Conservation (phyloP, 2,113 vertebrate species). For the Lethenteron reissneri region DNA sequence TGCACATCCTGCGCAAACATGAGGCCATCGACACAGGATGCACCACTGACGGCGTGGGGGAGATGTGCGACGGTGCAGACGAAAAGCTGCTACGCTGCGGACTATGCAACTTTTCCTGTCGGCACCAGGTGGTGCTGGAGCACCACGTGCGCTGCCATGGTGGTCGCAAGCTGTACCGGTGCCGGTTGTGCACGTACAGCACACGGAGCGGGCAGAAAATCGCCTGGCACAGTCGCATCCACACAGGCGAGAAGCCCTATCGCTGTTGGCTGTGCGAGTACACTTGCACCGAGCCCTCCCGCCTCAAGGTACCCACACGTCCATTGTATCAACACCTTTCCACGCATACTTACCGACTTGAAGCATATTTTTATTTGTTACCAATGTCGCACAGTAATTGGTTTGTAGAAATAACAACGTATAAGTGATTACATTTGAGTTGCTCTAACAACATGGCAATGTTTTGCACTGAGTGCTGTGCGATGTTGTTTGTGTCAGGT, state of each 20-base stretch:
- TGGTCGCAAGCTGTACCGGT: constrained; percentile 62
- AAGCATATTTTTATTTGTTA: too few species aligned
- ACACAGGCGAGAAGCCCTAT: constrained; percentile 90
- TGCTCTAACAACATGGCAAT: too few species aligned
- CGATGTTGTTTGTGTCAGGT: constrained; percentile 26
- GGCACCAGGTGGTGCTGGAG: constrained; percentile 57
- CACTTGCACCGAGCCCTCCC: constrained; percentile 58
- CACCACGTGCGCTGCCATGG: constrained; percentile 73
- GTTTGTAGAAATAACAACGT: too few species aligned
- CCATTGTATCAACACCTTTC: background rate
- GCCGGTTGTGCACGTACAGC: constrained; percentile 58
- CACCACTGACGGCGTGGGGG: background rate
- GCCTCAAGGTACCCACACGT: constrained; percentile 57
- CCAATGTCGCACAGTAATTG: too few species aligned
- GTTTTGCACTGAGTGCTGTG: too few species aligned
- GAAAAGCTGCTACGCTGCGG: constrained; percentile 40
- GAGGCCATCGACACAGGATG: constrained; percentile 17
- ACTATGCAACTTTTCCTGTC: constrained; percentile 47
- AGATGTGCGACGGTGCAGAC: constrained; percentile 12
- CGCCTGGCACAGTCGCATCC: constrained; percentile 79
- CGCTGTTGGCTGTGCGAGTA: constrained; percentile 64
- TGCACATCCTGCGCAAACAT: constrained; percentile 46
- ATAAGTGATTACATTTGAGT: too few species aligned
- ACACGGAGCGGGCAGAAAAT: constrained; percentile 89
- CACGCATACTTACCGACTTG: too few species aligned